Percentiles rank a stretch among this genome's conserved stretches.
phyloP scores from a whole-genome alignment of 2,797 vertebrate genomes.

The Scolopax bukidnonensis region DNA sequence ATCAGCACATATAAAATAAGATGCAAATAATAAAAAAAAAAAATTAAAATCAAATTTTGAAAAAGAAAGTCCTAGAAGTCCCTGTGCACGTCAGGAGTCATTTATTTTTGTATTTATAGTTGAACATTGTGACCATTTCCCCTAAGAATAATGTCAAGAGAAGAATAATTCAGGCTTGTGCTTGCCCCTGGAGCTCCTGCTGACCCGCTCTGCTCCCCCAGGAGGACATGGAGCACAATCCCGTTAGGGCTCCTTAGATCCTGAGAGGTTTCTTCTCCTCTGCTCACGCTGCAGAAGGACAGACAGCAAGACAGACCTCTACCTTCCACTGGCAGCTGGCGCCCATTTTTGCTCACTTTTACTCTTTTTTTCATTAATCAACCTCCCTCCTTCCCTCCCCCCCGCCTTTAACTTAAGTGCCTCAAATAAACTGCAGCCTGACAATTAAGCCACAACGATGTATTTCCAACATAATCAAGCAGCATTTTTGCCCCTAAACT shows the following conservation, averaged over 20 bases:
- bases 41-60: neutral
- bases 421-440: neutral
- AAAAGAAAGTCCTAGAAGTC: neutral
- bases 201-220: neutral
- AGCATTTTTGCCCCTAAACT: neutral
- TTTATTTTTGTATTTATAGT: neutral
- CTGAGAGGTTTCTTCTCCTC: no score
- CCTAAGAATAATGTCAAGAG: rapidly evolving
- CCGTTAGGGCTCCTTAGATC: rapidly evolving
- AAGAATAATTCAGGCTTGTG: rapidly evolving
- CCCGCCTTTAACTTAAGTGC: neutral
- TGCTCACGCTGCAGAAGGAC: rapidly evolving
- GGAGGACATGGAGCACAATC: rapidly evolving
- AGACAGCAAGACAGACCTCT: rapidly evolving
- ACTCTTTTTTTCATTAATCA: neutral
- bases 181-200: neutral
- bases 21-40: neutral
- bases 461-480: neutral
- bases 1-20: neutral
- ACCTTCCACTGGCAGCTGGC: rapidly evolving
- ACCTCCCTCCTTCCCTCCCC: rapidly evolving
- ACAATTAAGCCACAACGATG: rapidly evolving
- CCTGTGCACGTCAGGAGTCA: neutral
- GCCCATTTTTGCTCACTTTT: neutral
- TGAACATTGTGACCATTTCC: neutral